Base-by-base conservation (phyloP, 2,888 invertebrate genomes). In the Thecophora atra region DNA sequence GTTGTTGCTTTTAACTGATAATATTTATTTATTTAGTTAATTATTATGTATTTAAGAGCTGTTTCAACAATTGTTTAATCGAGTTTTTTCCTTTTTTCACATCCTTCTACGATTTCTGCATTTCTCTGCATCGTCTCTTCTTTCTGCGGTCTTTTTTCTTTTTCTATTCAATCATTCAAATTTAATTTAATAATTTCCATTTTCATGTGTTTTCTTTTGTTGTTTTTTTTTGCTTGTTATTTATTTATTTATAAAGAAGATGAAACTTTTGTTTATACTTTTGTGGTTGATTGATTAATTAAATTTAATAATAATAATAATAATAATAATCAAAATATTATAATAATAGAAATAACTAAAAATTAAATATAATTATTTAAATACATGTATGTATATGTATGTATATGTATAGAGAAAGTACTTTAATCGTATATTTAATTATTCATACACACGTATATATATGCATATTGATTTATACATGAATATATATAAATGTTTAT, bases 381-480 rank as follows among this genome's bases (percentile, higher is more conserved):
- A 73, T 76, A 75, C 68, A 76, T 75, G 72, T 75, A 11, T 37
- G 11, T 37, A 76, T 74, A 74, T 69, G 74, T 76, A 74, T 72
- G 62, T 72, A 68, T 68, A 70, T 54, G 65, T 65, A 37, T 37
- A 37, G 6, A 37, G 6, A 37, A 37, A 37, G 54, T 67, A 70
- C 42, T 63, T 63, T 52, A 67, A 30, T 66, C 52, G 63, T 51
- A 72, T 28, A 58, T 58, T 15, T 47, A n/a, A 69, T 66, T 65
- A 72, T 62, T 69, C 63, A 74, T 66, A 71, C 69, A 67, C 21
- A n/a, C n/a, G 13, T 54, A 54, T 54, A 8, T 54, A 54, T 54
- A 54, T 54, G 21, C 21, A 58, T 58, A 26, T 28, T 24, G 11
- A 58, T 58, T 15, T 47, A 17, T 47, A 58, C 13, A 26, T 58